phyloP scores from a whole-genome alignment of 2,888 invertebrate genomes.

The Ptychoptera albimana region DNA sequence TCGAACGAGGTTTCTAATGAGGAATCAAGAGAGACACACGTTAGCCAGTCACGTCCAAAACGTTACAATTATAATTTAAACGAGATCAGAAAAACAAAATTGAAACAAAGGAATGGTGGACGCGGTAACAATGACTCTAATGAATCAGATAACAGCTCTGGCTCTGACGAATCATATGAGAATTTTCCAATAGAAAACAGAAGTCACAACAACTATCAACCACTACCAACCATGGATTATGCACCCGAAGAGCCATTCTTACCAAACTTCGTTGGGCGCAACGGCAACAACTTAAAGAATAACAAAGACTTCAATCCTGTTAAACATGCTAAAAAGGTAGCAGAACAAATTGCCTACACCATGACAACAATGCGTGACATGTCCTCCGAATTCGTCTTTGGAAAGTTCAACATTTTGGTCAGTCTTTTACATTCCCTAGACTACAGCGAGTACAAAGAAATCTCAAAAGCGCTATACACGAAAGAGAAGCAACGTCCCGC shows the following conservation, averaged over 20 bases:
- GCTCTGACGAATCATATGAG: background rate
- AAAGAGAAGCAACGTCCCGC: too few relatives aligned
- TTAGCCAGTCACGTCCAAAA: too few relatives aligned
- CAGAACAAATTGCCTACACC: constrained; percentile 37
- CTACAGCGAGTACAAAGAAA: too few relatives aligned
- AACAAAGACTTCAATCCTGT: constrained; percentile 18
- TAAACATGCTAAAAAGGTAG: constrained; percentile 22
- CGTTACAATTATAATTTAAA: too few relatives aligned
- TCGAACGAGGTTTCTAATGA: too few relatives aligned
- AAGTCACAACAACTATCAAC: constrained; percentile 13
- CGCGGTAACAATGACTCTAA: background rate
- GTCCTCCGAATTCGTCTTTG: constrained; percentile 18
- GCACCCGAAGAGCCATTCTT: constrained; percentile 33
- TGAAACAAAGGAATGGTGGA: too few relatives aligned
- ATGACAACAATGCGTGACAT: too few relatives aligned
- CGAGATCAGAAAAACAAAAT: too few relatives aligned
- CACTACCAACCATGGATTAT: constrained; percentile 22
- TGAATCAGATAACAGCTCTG: background rate
- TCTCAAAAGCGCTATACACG: too few relatives aligned
- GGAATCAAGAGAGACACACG: too few relatives aligned
- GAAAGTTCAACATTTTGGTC: constrained; percentile 44
- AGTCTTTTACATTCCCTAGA: constrained; percentile 20
- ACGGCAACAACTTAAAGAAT: constrained; percentile 29
- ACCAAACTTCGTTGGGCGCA: constrained; percentile 32
- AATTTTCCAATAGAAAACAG: background rate